These are phyloP conservation scores for Abscondita cerata DNA, from an alignment of 2,888 invertebrate genomes.

Conservation along the genomic window DNA sequence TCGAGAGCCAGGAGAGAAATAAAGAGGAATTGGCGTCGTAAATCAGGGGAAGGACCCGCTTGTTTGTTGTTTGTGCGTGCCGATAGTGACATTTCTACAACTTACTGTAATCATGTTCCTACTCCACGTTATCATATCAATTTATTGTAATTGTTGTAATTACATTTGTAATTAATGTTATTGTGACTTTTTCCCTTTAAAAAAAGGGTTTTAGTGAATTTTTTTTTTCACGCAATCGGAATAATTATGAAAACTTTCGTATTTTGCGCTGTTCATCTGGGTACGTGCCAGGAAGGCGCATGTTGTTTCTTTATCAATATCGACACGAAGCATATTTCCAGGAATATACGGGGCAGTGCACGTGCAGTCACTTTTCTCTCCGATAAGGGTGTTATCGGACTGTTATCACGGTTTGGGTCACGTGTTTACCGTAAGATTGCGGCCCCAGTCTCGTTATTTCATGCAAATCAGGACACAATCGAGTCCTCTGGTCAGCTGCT, in stretches of 20 bases:
- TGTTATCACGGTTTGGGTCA: constrained; percentile 49
- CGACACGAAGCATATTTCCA: constrained; percentile 46
- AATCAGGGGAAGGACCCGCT: constrained; percentile 54
- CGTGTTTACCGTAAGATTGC: constrained; percentile 47
- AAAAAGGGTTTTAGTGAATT: constrained; percentile 4
- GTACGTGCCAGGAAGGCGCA: constrained; percentile 32
- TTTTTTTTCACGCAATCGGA: constrained; percentile 4
- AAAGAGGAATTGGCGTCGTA: constrained; percentile 60
- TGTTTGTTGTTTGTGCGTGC: constrained; percentile 55
- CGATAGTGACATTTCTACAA: constrained; percentile 52
- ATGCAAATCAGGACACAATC: constrained; percentile 53
- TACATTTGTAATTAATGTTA: constrained; percentile 19
- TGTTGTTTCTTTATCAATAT: constrained; percentile 44
- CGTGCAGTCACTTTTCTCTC: constrained; percentile 38
- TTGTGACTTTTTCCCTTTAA: no score
- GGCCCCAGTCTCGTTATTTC: constrained; percentile 50
- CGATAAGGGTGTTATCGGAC: constrained; percentile 46
- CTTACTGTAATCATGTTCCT: constrained; percentile 53
- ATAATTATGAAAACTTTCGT: constrained; percentile 1
- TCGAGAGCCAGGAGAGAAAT: constrained; percentile 58
- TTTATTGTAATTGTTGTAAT: background rate
- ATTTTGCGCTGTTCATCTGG: constrained; percentile 12
- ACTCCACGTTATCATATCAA: constrained; percentile 48
- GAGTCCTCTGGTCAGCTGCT: constrained; percentile 45
- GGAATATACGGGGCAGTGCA: constrained; percentile 41